Evolutionary conservation across 1,140 invertebrate genomes (phyloP).

Genomic region (Spodoptera litura): DNA sequence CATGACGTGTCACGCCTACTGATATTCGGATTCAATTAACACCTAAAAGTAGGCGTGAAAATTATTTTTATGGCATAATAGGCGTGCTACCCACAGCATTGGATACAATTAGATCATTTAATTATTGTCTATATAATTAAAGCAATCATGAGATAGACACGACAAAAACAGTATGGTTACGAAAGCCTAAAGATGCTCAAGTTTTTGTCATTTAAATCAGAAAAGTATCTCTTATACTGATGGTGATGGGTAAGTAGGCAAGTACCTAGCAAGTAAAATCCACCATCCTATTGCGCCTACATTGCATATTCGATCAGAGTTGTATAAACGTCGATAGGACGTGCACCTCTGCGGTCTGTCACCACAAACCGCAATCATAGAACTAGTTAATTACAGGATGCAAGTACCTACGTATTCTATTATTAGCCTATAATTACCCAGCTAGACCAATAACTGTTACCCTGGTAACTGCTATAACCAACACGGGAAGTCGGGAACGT

Average conservation of each 20-base stretch:
- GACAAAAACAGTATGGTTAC: too few relatives aligned
- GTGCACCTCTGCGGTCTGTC: conserved; percentile 1
- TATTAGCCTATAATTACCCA: neutral
- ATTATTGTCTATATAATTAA: neutral
- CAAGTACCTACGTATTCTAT: neutral
- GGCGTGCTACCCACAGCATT: neutral
- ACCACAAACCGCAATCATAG: conserved; percentile 15
- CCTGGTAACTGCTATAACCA: neutral
- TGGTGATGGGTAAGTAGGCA: too few relatives aligned
- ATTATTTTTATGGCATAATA: neutral
- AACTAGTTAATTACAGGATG: conserved; percentile 20
- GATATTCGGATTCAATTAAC: conserved; percentile 3
- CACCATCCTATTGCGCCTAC: neutral
- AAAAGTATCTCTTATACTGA: too few relatives aligned
- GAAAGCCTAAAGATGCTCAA: too few relatives aligned
- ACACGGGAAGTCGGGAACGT: conserved; percentile 1
- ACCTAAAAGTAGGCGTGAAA: conserved; percentile 14
- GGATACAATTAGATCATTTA: neutral
- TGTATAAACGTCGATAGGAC: neutral
- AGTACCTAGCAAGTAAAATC: too few relatives aligned
- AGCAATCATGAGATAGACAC: too few relatives aligned
- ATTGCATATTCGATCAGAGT: too few relatives aligned
- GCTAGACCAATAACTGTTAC: neutral
- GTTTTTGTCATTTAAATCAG: too few relatives aligned
- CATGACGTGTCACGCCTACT: conserved; percentile 4